Conservation (phyloP, 2,888 invertebrate genomes). For the Luffia ferchaultella region DNA sequence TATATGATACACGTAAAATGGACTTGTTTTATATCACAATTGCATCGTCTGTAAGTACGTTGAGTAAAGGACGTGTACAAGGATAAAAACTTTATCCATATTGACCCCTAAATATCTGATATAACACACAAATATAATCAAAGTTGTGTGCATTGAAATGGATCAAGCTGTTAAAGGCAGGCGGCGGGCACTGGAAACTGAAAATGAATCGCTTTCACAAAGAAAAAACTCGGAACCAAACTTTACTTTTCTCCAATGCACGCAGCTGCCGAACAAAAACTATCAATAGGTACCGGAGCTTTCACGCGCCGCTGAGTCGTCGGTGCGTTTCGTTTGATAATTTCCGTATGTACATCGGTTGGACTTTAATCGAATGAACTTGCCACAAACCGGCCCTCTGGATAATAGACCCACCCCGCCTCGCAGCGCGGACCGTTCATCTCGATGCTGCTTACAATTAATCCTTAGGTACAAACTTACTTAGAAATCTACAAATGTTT, state of each 20-base stretch:
- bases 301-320: slow-evolving; percentile 54
- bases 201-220: neutral
- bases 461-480: too few species aligned
- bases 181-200: neutral
- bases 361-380: slow-evolving; percentile 61
- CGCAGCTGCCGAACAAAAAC: slow-evolving; percentile 55
- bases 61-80: too few species aligned
- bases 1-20: too few species aligned
- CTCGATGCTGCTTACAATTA: too few species aligned
- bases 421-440: too few species aligned
- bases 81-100: too few species aligned
- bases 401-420: slow-evolving; percentile 18
- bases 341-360: slow-evolving; percentile 55
- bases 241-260: slow-evolving; percentile 38
- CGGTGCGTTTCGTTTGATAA: slow-evolving; percentile 62
- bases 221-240: slow-evolving; percentile 4
- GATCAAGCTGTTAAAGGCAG: neutral
- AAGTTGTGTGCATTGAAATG: neutral
- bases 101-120: too few species aligned
- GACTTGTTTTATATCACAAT: too few species aligned
- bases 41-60: too few species aligned
- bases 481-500: too few species aligned
- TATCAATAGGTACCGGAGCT: slow-evolving; percentile 52
- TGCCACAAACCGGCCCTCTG: slow-evolving; percentile 13
- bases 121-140: too few species aligned